These are phyloP conservation scores for Geophilus truncorum DNA, from an alignment of 2,888 invertebrate species.

Conservation along the genomic window DNA sequence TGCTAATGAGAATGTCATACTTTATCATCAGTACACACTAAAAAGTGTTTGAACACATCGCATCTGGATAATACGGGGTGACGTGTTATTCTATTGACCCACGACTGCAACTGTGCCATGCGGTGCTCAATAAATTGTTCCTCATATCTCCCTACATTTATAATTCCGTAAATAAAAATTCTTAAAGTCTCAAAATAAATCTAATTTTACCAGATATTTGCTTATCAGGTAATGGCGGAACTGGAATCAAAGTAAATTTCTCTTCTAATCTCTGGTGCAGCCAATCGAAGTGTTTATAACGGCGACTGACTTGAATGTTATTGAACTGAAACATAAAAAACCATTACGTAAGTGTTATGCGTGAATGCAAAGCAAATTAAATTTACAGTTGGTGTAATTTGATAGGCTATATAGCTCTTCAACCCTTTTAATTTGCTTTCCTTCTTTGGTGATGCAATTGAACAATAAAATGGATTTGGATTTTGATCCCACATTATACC, in stretches of 20 bases:
- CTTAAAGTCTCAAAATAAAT: no score
- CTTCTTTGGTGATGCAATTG: conserved; percentile 92
- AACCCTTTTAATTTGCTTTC: conserved; percentile 95
- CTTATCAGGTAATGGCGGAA: conserved; percentile 96
- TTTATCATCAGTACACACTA: conserved; percentile 95
- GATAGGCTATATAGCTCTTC: conserved; percentile 96
- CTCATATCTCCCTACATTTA: conserved; percentile 76
- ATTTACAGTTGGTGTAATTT: conserved; percentile 78
- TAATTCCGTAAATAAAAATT: neutral
- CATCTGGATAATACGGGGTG: conserved; percentile 90
- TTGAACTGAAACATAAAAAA: conserved; percentile 59
- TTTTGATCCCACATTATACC: conserved; percentile 69
- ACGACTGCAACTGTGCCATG: conserved; percentile 87
- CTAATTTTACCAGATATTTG: conserved; percentile 72
- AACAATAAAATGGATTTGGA: conserved; percentile 70
- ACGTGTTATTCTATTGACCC: conserved; percentile 92
- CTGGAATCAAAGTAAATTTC: conserved; percentile 89
- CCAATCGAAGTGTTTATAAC: conserved; percentile 99
- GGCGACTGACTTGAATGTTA: conserved; percentile 75
- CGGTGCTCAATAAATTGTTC: conserved; percentile 95
- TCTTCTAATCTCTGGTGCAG: conserved; percentile 86
- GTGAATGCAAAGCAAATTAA: neutral
- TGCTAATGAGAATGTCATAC: conserved; percentile 43
- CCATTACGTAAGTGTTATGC: neutral
- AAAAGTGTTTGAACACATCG: conserved; percentile 94